Evolutionary conservation across 1,140 invertebrate species (phyloP), one percentile per base, ranked within the genome.

Genomic region (Aphelenchoides besseyi): DNA sequence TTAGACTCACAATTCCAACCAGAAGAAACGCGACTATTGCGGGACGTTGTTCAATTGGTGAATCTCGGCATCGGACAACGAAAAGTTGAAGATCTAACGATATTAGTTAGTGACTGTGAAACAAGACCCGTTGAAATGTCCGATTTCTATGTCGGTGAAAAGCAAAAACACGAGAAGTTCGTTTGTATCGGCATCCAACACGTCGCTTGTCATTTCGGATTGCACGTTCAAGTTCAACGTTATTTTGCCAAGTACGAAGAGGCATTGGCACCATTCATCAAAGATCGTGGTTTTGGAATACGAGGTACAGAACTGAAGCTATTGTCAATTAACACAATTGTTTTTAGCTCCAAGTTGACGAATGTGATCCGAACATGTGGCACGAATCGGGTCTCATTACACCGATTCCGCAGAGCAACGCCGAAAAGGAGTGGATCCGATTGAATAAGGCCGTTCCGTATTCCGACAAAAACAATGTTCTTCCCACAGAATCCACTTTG

Each of bases 51-150:
- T 5, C 55, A 59, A 33, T 5, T 59, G 5, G 26, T 18, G 5
- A 33, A 59, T 23, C 18, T 59, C 55, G 5, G 5, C 55, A 8
- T 59, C 32, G 5, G 26, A 8, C 55, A 59, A 59, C 18, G 5
- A 18, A 33, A 59, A 59, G 18, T 59, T 23, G 18, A 59, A 59
- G 55, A 59, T 59, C 55, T 59, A n/a, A n/a, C n/a, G n/a, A n/a
- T n/a, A n/a, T n/a, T n/a, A n/a, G n/a, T n/a, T n/a, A n/a, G n/a
- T n/a, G n/a, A n/a, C n/a, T n/a, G n/a, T n/a, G n/a, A n/a, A n/a
- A n/a, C n/a, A n/a, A n/a, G n/a, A n/a, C n/a, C n/a, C n/a, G n/a
- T n/a, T n/a, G n/a, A n/a, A n/a, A n/a, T n/a, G n/a, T n/a, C n/a
- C n/a, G 55, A 59, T 12, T 59, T 32, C 18, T 59, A 8, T 59